A percentile compares a stretch with the other conserved stretches of the same genome.
Evolutionary conservation across 2,888 invertebrate species (phyloP).

Genomic region (Ectropis crepuscularia): DNA sequence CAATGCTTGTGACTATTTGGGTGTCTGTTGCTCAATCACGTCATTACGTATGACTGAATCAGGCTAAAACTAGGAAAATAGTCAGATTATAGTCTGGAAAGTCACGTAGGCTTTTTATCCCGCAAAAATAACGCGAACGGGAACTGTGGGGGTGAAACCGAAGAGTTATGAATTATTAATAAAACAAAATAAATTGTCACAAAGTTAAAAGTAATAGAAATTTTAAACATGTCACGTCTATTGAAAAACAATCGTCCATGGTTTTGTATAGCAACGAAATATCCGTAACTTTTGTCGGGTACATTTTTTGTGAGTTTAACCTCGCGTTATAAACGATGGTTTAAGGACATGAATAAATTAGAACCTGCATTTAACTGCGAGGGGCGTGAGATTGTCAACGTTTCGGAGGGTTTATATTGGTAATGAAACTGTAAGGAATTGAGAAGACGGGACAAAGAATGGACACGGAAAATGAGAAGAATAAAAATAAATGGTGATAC

Average conservation of each 20-base stretch:
- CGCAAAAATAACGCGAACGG: too few species aligned
- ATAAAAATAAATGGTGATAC: background rate
- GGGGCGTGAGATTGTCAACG: constrained; percentile 15
- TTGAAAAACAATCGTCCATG: background rate
- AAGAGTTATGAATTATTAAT: too few species aligned
- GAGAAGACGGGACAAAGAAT: background rate
- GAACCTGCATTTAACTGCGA: constrained; percentile 26
- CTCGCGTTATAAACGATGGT: constrained; percentile 32
- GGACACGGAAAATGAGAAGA: background rate
- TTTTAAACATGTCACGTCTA: constrained; percentile 6
- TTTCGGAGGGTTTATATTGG: constrained; percentile 7
- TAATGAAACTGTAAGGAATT: background rate
- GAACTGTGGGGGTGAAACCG: too few species aligned
- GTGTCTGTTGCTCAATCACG: too few species aligned
- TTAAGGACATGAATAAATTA: constrained; percentile 37
- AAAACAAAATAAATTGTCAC: too few species aligned
- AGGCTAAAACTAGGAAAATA: too few species aligned
- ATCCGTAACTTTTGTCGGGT: constrained; percentile 26
- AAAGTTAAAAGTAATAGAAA: too few species aligned
- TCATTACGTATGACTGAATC: too few species aligned
- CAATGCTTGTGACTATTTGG: too few species aligned
- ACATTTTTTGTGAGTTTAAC: constrained; percentile 36
- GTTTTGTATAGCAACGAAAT: constrained; percentile 32
- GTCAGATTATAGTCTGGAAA: too few species aligned
- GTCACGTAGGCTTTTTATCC: too few species aligned